These are phyloP conservation scores for Dexiosoma caninum DNA, from an alignment of 2,888 invertebrate species.

Conservation along the genomic window DNA sequence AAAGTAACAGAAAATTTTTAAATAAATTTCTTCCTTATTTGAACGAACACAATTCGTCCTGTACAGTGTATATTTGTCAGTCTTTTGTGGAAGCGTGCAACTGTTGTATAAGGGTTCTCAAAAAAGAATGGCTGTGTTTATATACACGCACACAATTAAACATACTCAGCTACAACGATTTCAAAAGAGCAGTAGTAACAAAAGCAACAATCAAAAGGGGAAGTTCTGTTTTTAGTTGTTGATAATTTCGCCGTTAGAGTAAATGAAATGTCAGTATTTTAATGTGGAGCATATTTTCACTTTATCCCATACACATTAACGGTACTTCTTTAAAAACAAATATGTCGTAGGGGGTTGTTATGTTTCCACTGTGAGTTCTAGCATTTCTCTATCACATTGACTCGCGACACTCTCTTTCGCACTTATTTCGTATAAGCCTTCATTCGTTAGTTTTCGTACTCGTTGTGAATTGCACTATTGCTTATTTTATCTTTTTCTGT, in stretches of 20 bases:
- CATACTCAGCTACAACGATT: background rate
- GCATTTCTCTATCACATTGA: background rate
- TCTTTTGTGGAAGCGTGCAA: constrained; percentile 15
- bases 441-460: constrained; percentile 47
- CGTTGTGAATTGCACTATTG: background rate
- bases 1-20: constrained; percentile 14
- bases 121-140: constrained; percentile 51
- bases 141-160: background rate
- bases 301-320: background rate
- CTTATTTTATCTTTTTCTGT: background rate
- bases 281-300: background rate
- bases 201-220: constrained; percentile 29
- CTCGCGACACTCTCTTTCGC: background rate
- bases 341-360: constrained; percentile 28
- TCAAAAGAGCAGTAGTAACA: background rate
- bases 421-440: background rate
- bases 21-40: background rate
- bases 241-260: background rate
- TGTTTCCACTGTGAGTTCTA: background rate
- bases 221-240: background rate
- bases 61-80: background rate
- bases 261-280: background rate
- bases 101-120: constrained; percentile 23
- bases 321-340: background rate
- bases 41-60: background rate